phyloP scores from a whole-genome alignment of 35 echinoderm and acorn worm species.

The Holothuria glaberrima region DNA sequence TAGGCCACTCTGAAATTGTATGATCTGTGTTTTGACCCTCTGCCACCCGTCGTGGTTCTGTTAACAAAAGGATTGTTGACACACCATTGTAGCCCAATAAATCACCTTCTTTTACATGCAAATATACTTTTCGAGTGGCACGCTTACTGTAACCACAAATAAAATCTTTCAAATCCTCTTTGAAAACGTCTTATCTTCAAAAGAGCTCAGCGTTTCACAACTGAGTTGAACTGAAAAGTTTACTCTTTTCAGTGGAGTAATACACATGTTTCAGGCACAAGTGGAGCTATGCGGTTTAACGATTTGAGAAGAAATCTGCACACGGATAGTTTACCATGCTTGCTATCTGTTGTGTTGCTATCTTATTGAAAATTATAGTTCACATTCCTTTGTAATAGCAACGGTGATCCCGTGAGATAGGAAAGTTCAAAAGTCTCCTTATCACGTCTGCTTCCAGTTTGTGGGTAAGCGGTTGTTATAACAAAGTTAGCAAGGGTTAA shows the following conservation, averaged over 20 bases:
- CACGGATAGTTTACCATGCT: too few relatives aligned
- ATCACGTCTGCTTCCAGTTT: conserved; percentile 17
- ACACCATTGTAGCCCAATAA: conserved; percentile 35
- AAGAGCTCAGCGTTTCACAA: background rate
- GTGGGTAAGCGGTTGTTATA: background rate
- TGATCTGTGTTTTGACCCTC: background rate
- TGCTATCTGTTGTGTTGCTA: background rate
- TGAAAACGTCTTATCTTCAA: background rate
- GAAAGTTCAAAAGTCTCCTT: conserved; percentile 27
- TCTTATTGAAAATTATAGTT: conserved; percentile 1
- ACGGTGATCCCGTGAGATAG: conserved; percentile 9
- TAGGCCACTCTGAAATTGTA: too few relatives aligned
- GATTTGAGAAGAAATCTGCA: too few relatives aligned
- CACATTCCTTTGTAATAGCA: conserved; percentile 31
- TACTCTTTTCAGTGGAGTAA: too few relatives aligned
- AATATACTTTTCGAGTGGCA: conserved; percentile 27
- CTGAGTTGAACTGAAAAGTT: too few relatives aligned
- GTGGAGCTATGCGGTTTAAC: too few relatives aligned
- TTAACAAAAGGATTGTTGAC: conserved; percentile 52
- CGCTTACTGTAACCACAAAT: conserved; percentile 39
- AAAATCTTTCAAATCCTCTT: conserved; percentile 31
- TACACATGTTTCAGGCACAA: too few relatives aligned
- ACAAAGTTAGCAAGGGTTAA: background rate
- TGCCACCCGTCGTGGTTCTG: conserved; percentile 31
- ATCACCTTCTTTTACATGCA: conserved; percentile 38